Evolutionary conservation across 2,797 vertebrate species (phyloP), one percentile per base, ranked within the genome.

Genomic region (Miichthys miiuy): DNA sequence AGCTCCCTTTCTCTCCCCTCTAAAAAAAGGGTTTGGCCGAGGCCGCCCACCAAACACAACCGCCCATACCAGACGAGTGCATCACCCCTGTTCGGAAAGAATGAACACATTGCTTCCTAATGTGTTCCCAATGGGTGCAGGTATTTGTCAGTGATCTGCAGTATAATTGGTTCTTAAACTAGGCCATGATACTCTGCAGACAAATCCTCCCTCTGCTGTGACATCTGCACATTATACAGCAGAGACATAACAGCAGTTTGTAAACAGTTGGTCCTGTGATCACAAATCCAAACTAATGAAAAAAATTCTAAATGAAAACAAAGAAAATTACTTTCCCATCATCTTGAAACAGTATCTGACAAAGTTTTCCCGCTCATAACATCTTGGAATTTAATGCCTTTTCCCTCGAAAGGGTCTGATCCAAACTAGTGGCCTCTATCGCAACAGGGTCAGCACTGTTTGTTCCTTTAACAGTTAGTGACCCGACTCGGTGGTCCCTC

Each of bases 41-140:
- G 72, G 89, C 89, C 83, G 86, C 81, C 92, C 85, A 89, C 82
- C 85, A 47, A 91, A 92, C 83, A 84, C 89, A 84, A 74, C 65
- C 77, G 82, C 58, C 92, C 92, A 93, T 93, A 92, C 92, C 94
- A 94, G 93, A 94, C 83, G 86, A 92, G 89, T 94, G 90, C 85
- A 92, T 94, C 94, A 93, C 87, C 91, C 75, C 81, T 46, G 67
- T 88, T 89, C 75, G 94, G 94, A 94, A 95, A 94, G 88, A 94
- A 91, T 94, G 92, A 95, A 94, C 91, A 91, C 91, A 91, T 90
- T 75, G 75, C 90, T 90, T 90, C 88, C 85, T 94, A 93, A 94
- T 93, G 90, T 60, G 80, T 94, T 94, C 92, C 87, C 79, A 95
- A 92, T 94, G 92, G 93, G 79, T 65, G 89, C 92, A 94, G 91